Conservation (phyloP, 2,113 vertebrate genomes). For the Entomyzon cyanotis region DNA sequence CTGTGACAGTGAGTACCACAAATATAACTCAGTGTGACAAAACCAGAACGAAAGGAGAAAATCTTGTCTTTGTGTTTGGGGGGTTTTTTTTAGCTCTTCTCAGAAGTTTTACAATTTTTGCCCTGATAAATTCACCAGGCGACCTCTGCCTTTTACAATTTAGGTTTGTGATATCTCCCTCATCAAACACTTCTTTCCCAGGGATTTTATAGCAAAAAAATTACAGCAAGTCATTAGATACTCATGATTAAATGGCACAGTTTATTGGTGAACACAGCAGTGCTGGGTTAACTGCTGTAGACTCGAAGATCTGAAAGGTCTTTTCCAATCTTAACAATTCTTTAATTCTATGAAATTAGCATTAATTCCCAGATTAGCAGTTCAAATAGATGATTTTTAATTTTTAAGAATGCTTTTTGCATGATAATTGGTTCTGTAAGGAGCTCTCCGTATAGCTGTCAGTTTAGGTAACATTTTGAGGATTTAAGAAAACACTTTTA, state of each 20-base stretch:
- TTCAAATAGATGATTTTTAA: background rate
- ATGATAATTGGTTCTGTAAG: background rate
- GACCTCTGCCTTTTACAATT: rapidly evolving
- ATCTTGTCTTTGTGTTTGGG: rapidly evolving
- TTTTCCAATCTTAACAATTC: background rate
- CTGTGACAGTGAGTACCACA: background rate
- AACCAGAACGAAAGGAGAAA: background rate
- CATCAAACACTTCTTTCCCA: background rate
- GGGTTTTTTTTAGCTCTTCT: background rate
- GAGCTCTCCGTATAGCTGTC: background rate
- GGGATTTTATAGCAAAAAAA: background rate
- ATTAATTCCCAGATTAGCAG: background rate
- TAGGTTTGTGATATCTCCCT: background rate
- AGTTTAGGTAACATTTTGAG: background rate
- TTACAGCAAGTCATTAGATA: background rate
- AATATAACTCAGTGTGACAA: background rate
- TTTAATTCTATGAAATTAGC: background rate
- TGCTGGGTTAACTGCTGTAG: background rate
- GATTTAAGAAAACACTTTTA: background rate
- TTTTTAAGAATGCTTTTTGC: background rate
- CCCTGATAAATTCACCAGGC: background rate
- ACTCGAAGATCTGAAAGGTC: background rate
- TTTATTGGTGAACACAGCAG: rapidly evolving
- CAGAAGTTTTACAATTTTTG: background rate
- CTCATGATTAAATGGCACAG: background rate